Conservation (phyloP, 2,888 invertebrate species). For the Plebejus argus region DNA sequence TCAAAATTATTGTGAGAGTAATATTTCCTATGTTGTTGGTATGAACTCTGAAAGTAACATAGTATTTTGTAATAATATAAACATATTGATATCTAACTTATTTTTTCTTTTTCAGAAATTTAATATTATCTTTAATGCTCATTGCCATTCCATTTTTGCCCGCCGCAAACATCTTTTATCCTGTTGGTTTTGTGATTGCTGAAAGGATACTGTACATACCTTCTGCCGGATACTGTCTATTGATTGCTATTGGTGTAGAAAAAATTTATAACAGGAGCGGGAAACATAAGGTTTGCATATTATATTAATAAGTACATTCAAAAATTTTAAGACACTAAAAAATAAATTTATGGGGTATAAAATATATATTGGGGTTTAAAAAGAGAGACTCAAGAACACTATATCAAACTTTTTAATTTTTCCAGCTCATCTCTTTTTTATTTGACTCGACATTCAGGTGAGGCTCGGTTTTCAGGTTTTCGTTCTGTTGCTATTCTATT, state of each 20-base stretch:
- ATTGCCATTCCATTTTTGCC: conserved; percentile 90
- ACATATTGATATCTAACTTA: conserved; percentile 20
- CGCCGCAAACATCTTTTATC: conserved; percentile 90
- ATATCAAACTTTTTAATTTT: too few species aligned
- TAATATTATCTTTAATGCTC: conserved; percentile 81
- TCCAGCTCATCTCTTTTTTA: too few species aligned
- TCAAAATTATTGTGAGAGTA: too few species aligned
- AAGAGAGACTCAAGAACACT: too few species aligned
- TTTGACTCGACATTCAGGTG: too few species aligned
- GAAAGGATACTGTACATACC: conserved; percentile 92
- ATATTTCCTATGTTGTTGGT: too few species aligned
- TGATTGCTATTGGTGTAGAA: conserved; percentile 83
- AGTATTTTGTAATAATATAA: conserved; percentile 23
- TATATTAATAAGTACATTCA: background rate
- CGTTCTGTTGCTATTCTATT: conserved; percentile 42
- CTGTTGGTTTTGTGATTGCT: conserved; percentile 94
- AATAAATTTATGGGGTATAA: too few species aligned
- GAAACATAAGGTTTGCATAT: conserved; percentile 49
- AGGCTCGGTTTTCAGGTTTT: conserved; percentile 29
- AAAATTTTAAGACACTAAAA: background rate
- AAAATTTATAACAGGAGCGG: conserved; percentile 50
- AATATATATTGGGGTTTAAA: too few species aligned
- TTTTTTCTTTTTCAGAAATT: conserved; percentile 66
- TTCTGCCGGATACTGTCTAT: conserved; percentile 89
- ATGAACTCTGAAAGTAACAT: background rate